Percentiles rank a stretch among this genome's conserved stretches.
Evolutionary conservation across 2,113 vertebrate genomes (phyloP).

Genomic region (Eudyptes chrysolophus): DNA sequence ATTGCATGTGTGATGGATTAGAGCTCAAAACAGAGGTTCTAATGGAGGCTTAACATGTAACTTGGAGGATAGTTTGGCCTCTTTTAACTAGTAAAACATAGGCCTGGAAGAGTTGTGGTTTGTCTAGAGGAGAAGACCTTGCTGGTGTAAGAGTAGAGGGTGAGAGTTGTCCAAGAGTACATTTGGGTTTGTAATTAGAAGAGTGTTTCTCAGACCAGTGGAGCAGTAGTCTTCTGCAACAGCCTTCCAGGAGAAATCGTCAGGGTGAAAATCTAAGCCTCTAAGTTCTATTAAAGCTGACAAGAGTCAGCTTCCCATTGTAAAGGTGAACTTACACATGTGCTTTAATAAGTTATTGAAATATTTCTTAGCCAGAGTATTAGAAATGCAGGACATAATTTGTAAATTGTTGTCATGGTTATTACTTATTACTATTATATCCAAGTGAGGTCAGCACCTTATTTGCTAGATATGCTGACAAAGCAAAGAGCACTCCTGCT

Average conservation of each 20-base stretch:
- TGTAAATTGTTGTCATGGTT: constrained; percentile 5
- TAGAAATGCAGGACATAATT: neutral
- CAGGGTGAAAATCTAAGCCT: neutral
- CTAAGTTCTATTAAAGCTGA: neutral
- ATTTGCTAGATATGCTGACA: neutral
- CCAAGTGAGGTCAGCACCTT: neutral
- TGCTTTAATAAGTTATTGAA: neutral
- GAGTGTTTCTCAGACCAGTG: neutral
- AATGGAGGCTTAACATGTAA: neutral
- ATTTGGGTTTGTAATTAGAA: neutral
- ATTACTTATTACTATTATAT: neutral
- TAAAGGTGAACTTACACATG: neutral
- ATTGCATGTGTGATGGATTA: neutral
- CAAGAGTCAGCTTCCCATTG: neutral
- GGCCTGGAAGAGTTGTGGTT: neutral
- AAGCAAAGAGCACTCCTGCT: neutral
- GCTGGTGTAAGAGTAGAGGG: neutral
- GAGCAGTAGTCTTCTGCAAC: neutral
- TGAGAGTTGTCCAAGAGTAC: neutral
- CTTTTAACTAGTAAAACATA: neutral
- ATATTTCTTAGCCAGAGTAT: neutral
- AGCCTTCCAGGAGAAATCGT: neutral
- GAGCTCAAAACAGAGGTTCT: neutral
- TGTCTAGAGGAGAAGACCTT: neutral
- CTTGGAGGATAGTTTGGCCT: neutral